These are phyloP conservation scores for Arrhamphus sclerolepis DNA, from an alignment of 2,797 vertebrate species.

Conservation along the genomic window DNA sequence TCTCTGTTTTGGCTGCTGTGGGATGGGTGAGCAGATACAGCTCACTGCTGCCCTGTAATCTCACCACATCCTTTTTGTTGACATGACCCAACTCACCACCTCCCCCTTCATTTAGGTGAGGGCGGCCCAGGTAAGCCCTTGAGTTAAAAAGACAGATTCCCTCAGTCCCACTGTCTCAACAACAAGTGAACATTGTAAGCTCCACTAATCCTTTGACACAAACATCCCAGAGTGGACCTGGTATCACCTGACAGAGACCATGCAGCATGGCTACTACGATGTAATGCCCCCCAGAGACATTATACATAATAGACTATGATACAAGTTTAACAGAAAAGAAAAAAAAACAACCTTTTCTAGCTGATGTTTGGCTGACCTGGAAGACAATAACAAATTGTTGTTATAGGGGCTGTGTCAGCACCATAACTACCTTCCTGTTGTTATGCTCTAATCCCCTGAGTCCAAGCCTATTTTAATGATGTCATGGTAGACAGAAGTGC, in stretches of 20 bases:
- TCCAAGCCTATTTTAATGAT: conserved; percentile 60
- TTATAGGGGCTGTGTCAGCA: conserved; percentile 50
- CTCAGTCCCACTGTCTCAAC: conserved; percentile 31
- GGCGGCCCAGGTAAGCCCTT: conserved; percentile 39
- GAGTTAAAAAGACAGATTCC: conserved; percentile 52
- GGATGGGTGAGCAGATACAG: conserved; percentile 10
- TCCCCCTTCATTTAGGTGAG: conserved; percentile 44
- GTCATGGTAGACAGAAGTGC: conserved; percentile 53
- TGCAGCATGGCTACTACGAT: neutral
- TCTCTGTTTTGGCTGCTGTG: neutral
- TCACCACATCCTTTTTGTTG: conserved; percentile 13
- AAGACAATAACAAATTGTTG: conserved; percentile 39
- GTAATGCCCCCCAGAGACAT: neutral
- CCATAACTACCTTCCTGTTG: conserved; percentile 25
- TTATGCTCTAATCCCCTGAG: conserved; percentile 58
- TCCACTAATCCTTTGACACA: conserved; percentile 44
- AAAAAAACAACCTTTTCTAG: neutral
- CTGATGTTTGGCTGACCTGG: conserved; percentile 11
- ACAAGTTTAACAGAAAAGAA: neutral
- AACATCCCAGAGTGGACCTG: conserved; percentile 16
- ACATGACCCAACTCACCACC: conserved; percentile 16
- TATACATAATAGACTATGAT: neutral
- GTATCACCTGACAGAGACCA: conserved; percentile 12
- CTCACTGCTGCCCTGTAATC: conserved; percentile 11
- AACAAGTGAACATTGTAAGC: conserved; percentile 49